Evolutionary conservation across 1,140 invertebrate species (phyloP).

Genomic region (Drosophila albomicans): DNA sequence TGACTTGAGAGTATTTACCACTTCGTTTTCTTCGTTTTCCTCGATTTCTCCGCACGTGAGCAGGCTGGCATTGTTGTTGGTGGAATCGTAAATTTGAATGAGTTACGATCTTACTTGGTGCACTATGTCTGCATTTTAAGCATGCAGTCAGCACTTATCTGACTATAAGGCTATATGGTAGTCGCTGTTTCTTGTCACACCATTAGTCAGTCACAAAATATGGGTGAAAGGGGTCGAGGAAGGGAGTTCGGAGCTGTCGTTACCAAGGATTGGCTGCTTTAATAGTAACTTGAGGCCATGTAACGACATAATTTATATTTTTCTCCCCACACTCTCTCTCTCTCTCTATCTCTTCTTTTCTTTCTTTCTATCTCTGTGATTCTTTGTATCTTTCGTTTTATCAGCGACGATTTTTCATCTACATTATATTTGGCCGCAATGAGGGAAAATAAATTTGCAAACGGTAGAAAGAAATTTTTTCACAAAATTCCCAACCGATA

Average conservation of each 20-base stretch:
- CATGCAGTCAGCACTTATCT: slow-evolving; percentile 68
- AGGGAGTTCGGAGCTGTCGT: slow-evolving; percentile 25
- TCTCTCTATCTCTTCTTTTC: background rate
- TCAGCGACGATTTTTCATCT: slow-evolving; percentile 74
- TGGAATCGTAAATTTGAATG: slow-evolving; percentile 76
- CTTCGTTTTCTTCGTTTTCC: no score
- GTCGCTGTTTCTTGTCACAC: slow-evolving; percentile 16
- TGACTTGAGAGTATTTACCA: background rate
- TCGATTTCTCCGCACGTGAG: background rate
- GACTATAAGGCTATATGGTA: slow-evolving; percentile 46
- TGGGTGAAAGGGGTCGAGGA: background rate
- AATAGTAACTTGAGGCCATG: slow-evolving; percentile 59
- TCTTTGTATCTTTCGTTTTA: slow-evolving; percentile 44
- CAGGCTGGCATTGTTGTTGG: slow-evolving; percentile 48
- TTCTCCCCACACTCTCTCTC: slow-evolving; percentile 14
- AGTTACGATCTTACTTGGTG: slow-evolving; percentile 72
- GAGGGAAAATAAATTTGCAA: slow-evolving; percentile 81
- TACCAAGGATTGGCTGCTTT: slow-evolving; percentile 47
- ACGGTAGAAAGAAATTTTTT: slow-evolving; percentile 75
- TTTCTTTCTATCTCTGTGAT: background rate
- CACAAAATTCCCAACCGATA: slow-evolving; percentile 75
- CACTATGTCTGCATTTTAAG: slow-evolving; percentile 74
- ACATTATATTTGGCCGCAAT: slow-evolving; percentile 67
- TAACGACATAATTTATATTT: slow-evolving; percentile 65
- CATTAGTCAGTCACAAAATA: slow-evolving; percentile 8